Conservation (phyloP, 2,888 invertebrate genomes). For the Chesias legatella region DNA sequence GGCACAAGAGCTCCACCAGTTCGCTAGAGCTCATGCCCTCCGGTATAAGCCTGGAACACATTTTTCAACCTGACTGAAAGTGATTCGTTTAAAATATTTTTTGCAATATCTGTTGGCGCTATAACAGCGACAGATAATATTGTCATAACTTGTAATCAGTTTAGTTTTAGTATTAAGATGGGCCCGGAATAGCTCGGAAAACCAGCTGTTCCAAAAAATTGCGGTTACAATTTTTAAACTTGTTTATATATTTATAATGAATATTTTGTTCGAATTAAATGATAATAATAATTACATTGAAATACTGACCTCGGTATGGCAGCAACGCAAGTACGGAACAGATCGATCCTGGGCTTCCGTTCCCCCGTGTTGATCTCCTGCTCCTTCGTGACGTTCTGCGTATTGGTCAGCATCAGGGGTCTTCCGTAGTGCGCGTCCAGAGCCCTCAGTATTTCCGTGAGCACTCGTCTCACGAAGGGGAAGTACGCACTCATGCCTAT, state of each 20-base stretch:
- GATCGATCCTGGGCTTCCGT: conserved; percentile 97
- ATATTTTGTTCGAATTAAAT: too few relatives aligned
- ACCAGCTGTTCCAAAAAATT: too few relatives aligned
- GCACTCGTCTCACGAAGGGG: conserved; percentile 95
- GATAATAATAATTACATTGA: too few relatives aligned
- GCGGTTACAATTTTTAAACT: too few relatives aligned
- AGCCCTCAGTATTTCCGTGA: conserved; percentile 96
- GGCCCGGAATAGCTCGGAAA: too few relatives aligned
- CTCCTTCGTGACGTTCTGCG: conserved; percentile 97
- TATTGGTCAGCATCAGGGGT: conserved; percentile 97
- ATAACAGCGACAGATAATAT: too few relatives aligned
- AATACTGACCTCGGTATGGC: conserved; percentile 92
- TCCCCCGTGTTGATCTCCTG: conserved; percentile 97
- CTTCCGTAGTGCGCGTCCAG: conserved; percentile 97
- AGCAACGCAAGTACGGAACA: conserved; percentile 98
- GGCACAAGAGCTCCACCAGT: conserved; percentile 94
- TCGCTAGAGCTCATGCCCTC: conserved; percentile 98
- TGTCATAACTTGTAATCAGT: too few relatives aligned
- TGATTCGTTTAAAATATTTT: too few relatives aligned
- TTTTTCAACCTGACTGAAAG: neutral
- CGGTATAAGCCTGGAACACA: conserved; percentile 89
- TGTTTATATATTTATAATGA: too few relatives aligned
- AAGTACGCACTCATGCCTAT: conserved; percentile 99
- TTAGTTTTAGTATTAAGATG: too few relatives aligned
- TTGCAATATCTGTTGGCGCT: too few relatives aligned